Base-by-base conservation (phyloP, 37 sponge, comb jelly and placozoan species). In the Eunapius fragilis region DNA sequence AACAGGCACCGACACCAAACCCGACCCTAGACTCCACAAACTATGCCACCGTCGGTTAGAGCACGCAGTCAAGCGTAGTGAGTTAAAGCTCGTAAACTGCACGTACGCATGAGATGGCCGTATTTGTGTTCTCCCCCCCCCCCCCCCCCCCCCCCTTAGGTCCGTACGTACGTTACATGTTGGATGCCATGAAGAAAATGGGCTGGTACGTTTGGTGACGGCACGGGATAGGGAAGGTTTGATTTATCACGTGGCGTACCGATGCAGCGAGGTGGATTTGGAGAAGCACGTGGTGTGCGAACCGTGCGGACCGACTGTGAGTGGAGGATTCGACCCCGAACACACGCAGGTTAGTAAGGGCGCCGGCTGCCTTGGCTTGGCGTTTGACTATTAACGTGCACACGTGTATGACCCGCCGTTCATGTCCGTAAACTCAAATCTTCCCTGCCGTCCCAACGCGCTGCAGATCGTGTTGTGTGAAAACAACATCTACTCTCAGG, bases 381-480 rank as follows among this genome's bases (percentile, higher is more conserved):
- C n/a, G n/a, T n/a, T n/a, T n/a, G n/a, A n/a, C n/a, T n/a, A 41
- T 28, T 11, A 31, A 6, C 31, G 31, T 82, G 50, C 49, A 30
- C 58, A 72, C 38, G 37, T 69, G 31, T 80, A 19, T 26, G 71
- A 70, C 47, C 37, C 41, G 35, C 22, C n/a, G n/a, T 2, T 77
- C 12, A 73, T 17, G 35, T 41, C 25, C 41, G 30, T 45, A 28
- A 27, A 30, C 41, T 3, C 31, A n/a, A 69, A 69, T 14, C 32
- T 2, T 5, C 77, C 24, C 68, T 25, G 73, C 37, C 76, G 3
- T 31, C 37, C 67, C 19, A 24, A 38, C 76, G 31, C 2, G 50
- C n/a, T 26, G 35, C 83, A 97, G 94, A 69, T 97, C 35, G 96
- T 97, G 0, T 77, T 97, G 49, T 97, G 98, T 86, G 96, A 97